These are phyloP conservation scores for Thalassophryne amazonica DNA, from an alignment of 2,797 vertebrate genomes.

Conservation along the genomic window DNA sequence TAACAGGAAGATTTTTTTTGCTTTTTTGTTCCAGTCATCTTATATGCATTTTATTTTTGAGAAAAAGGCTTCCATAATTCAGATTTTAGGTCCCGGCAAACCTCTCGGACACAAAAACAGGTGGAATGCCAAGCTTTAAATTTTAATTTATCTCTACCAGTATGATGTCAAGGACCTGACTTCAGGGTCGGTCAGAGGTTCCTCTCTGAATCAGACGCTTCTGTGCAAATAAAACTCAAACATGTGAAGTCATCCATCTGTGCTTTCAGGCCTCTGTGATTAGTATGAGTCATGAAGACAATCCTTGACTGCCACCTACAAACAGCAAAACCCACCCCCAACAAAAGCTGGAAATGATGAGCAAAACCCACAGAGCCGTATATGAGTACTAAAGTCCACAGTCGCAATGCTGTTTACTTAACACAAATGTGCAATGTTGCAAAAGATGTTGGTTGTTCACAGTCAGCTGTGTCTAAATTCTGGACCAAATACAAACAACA, in stretches of 20 bases:
- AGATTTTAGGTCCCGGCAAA: background rate
- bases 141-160: background rate
- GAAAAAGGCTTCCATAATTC: background rate
- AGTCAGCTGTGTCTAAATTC: too few species aligned
- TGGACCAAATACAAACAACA: too few species aligned
- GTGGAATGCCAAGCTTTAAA: background rate
- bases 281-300: conserved; percentile 15
- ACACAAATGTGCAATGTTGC: too few species aligned
- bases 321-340: conserved; percentile 14
- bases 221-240: background rate
- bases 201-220: conserved; percentile 11
- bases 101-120: background rate
- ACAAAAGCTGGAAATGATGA: conserved; percentile 23
- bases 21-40: background rate
- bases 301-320: too few species aligned
- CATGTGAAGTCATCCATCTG: conserved; percentile 28
- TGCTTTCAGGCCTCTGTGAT: conserved; percentile 7
- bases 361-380: too few species aligned
- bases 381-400: too few species aligned
- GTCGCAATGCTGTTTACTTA: too few species aligned
- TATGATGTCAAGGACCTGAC: background rate
- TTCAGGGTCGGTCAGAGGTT: conserved; percentile 9
- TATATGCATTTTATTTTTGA: background rate
- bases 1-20: background rate
- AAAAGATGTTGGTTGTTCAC: too few species aligned